Percentiles rank a stretch among this genome's conserved stretches.
phyloP scores from a whole-genome alignment of 1,140 invertebrate genomes.

The Conopomorpha cramerella region DNA sequence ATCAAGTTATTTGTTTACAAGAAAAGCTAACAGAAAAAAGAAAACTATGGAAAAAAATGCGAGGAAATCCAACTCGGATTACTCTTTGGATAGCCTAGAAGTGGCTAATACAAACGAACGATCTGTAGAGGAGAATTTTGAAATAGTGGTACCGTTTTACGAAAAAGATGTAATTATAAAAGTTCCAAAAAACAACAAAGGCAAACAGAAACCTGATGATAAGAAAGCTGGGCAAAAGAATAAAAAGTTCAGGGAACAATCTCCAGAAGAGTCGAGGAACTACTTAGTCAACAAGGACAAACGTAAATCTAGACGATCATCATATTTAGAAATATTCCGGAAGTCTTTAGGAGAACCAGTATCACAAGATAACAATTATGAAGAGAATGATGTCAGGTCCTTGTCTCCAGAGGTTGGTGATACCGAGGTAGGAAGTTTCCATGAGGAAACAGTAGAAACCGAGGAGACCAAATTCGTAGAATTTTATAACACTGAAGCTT shows the following conservation, averaged over 20 bases:
- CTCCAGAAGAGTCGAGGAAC: constrained; percentile 9
- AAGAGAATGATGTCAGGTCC: constrained; percentile 29
- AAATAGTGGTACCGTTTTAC: constrained; percentile 47
- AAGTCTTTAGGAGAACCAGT: constrained; percentile 20
- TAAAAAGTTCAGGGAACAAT: constrained; percentile 13
- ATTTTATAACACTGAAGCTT: constrained; percentile 41
- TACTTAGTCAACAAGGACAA: constrained; percentile 36
- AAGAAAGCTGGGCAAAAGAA: constrained; percentile 9
- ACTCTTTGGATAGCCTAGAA: constrained; percentile 45
- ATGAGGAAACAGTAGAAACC: constrained; percentile 16
- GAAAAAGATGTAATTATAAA: constrained; percentile 46
- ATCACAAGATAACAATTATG: constrained; percentile 8
- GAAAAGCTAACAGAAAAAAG: constrained; percentile 17
- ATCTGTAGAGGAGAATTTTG: constrained; percentile 21
- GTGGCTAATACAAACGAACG: constrained; percentile 18
- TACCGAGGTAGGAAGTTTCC: constrained; percentile 35
- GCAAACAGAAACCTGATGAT: constrained; percentile 10
- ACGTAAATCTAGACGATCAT: constrained; percentile 14
- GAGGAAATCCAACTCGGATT: too few species aligned
- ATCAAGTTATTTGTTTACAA: constrained; percentile 23
- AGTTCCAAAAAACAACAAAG: constrained; percentile 24
- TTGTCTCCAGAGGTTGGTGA: constrained; percentile 43
- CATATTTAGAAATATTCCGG: constrained; percentile 41
- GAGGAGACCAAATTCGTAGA: too few species aligned
- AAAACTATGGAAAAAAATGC: too few species aligned